Evolutionary conservation across 2,888 invertebrate species (phyloP).

Genomic region (Mallateleia sp.): DNA sequence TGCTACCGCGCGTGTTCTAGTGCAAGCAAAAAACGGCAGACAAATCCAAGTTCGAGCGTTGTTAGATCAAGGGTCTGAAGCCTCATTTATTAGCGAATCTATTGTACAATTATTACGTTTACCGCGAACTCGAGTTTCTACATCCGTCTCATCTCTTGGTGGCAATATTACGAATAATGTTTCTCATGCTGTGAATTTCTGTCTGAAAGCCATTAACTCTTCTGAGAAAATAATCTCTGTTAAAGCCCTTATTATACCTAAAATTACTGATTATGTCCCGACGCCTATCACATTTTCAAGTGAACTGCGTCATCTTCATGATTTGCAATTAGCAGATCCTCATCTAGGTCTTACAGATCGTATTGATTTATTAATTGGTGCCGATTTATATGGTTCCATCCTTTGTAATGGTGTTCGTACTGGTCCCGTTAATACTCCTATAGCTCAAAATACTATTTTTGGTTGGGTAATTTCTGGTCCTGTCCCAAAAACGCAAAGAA

Average conservation of each 20-base stretch:
- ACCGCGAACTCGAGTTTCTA: background rate
- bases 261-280: conserved; percentile 30
- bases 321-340: conserved; percentile 30
- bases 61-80: conserved; percentile 74
- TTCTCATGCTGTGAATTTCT: conserved; percentile 10
- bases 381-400: conserved; percentile 34
- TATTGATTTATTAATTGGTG: conserved; percentile 32
- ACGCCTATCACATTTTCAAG: background rate
- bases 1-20: conserved; percentile 67
- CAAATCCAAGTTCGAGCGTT: conserved; percentile 53
- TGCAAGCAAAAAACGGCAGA: conserved; percentile 41
- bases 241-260: conserved; percentile 8
- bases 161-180: background rate
- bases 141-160: conserved; percentile 11
- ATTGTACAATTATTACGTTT: conserved; percentile 48
- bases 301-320: background rate
- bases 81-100: conserved; percentile 71
- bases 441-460: conserved; percentile 30
- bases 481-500: no score
- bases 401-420: background rate
- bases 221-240: background rate
- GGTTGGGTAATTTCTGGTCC: conserved; percentile 62
- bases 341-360: background rate
- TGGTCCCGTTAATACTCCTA: conserved; percentile 3
- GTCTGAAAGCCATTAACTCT: background rate